Evolutionary conservation across 1,140 invertebrate species (phyloP).

Genomic region (Thrips palmi): DNA sequence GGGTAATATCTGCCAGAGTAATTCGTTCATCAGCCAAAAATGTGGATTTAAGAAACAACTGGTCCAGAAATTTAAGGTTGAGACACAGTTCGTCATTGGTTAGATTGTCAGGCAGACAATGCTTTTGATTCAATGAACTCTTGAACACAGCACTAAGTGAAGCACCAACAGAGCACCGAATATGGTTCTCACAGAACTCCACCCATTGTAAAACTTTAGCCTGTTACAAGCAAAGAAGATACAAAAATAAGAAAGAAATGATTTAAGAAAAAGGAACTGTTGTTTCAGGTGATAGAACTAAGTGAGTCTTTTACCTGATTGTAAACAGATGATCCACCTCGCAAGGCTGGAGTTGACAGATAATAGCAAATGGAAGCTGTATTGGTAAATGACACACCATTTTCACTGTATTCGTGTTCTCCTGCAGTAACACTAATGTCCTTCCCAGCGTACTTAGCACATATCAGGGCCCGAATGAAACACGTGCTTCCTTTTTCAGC

Average conservation of each 20-base stretch:
- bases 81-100: constrained; percentile 18
- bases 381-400: constrained; percentile 31
- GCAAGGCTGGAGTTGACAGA: constrained; percentile 35
- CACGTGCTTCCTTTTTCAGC: too few species aligned
- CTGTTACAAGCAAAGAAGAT: too few species aligned
- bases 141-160: constrained; percentile 30
- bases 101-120: constrained; percentile 12
- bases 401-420: constrained; percentile 4
- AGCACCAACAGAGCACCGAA: constrained; percentile 38
- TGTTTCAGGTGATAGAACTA: too few species aligned
- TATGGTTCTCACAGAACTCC: constrained; percentile 36
- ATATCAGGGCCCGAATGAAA: too few species aligned
- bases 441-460: too few species aligned
- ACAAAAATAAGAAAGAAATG: too few species aligned
- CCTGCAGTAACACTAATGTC: neutral
- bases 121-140: constrained; percentile 9
- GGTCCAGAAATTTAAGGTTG: constrained; percentile 30
- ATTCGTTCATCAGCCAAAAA: constrained; percentile 54
- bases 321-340: constrained; percentile 23
- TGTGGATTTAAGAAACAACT: constrained; percentile 36
- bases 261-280: too few species aligned
- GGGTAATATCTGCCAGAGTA: constrained; percentile 49
- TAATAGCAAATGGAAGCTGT: constrained; percentile 46
- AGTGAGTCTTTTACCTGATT: too few species aligned
- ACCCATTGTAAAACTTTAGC: constrained; percentile 50